Percentiles rank a stretch among this genome's conserved stretches.
Evolutionary conservation across 2,113 vertebrate genomes (phyloP).

Genomic region (Caloenas nicobarica): DNA sequence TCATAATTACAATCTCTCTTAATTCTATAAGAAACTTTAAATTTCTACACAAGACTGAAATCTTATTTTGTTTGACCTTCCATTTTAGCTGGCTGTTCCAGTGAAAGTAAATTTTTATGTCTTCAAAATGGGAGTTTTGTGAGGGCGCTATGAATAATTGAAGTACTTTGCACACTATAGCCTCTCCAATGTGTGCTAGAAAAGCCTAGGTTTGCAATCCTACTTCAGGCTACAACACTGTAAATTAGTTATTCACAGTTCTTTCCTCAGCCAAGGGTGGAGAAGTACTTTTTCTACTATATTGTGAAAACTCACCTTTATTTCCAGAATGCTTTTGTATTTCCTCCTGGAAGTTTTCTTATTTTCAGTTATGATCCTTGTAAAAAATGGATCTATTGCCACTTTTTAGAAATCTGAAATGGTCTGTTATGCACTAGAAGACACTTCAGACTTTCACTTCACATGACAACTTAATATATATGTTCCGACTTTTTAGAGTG

Average conservation of each 20-base stretch:
- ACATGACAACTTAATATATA: background rate
- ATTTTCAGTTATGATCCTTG: background rate
- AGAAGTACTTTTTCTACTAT: background rate
- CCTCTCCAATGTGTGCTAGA: background rate
- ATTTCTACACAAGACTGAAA: background rate
- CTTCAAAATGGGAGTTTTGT: background rate
- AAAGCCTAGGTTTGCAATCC: background rate
- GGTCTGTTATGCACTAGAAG: background rate
- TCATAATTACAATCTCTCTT: background rate
- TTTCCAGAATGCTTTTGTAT: background rate
- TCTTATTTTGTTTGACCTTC: background rate
- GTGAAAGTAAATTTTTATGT: background rate
- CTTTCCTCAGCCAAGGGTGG: background rate
- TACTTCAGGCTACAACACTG: background rate
- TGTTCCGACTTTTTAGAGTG: background rate
- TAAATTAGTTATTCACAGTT: background rate
- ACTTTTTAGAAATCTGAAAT: background rate
- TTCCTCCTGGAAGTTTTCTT: background rate
- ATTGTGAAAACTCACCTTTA: background rate
- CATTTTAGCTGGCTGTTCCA: background rate
- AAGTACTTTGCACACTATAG: background rate
- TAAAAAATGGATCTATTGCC: background rate
- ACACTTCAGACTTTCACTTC: background rate
- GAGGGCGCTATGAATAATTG: background rate
- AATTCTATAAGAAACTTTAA: background rate